Conservation (phyloP, 2,113 vertebrate species). For the Tupaia chinensis region DNA sequence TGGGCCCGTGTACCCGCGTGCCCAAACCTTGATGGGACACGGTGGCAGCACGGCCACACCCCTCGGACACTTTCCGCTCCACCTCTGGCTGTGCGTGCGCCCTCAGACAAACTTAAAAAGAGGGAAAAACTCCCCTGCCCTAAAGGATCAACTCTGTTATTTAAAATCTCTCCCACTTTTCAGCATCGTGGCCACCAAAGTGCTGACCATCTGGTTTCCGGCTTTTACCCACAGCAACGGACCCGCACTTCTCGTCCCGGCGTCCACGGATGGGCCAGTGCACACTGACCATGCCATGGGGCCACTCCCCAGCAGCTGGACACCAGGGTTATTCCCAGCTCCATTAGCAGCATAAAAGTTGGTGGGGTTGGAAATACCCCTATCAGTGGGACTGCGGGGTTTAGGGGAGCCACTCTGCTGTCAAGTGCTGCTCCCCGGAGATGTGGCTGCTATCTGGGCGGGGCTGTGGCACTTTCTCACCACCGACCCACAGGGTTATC, state of each 20-base stretch:
- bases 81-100: too few relatives aligned
- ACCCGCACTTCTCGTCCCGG: fast-evolving
- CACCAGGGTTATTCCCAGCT: background rate
- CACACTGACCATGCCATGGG: too few relatives aligned
- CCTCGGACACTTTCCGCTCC: too few relatives aligned
- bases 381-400: background rate
- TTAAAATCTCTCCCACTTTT: background rate
- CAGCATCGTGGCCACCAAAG: background rate
- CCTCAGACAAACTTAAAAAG: background rate
- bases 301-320: background rate
- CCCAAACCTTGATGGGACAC: too few relatives aligned
- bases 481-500: background rate
- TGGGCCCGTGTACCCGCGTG: too few relatives aligned
- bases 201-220: background rate
- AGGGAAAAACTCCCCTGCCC: background rate
- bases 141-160: background rate
- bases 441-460: background rate
- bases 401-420: background rate
- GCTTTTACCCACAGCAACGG: background rate
- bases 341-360: background rate
- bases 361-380: background rate
- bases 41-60: too few relatives aligned
- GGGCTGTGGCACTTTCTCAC: background rate
- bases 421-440: background rate
- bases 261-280: background rate